These are phyloP conservation scores for Antedon bifida DNA, from an alignment of 35 echinoderm and acorn worm genomes.

Conservation along the genomic window DNA sequence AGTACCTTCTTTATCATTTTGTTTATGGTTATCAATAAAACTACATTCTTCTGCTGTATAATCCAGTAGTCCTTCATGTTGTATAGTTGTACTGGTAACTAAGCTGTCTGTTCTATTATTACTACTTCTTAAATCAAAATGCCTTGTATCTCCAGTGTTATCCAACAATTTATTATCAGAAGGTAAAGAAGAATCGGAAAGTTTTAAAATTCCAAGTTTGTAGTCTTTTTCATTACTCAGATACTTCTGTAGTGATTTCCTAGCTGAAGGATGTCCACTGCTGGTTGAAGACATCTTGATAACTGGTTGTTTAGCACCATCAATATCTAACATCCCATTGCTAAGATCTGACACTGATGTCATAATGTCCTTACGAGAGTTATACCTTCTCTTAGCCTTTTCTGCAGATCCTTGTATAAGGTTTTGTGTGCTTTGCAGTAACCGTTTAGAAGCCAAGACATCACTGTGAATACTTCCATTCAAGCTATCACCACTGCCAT, in stretches of 20 bases:
- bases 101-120: not conserved
- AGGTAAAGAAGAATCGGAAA: not conserved
- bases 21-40: too few species aligned
- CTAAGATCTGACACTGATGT: constrained; percentile 14
- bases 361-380: not conserved
- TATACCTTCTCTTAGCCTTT: not conserved
- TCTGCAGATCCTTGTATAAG: not conserved
- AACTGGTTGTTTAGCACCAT: constrained; percentile 29
- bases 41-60: too few species aligned
- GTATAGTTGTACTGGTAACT: not conserved
- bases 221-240: not conserved
- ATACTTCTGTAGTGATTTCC: constrained; percentile 9
- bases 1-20: too few species aligned
- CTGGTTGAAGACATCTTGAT: constrained; percentile 19
- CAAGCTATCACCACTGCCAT: not conserved
- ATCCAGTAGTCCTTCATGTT: too few species aligned
- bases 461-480: constrained; percentile 8
- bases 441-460: not conserved
- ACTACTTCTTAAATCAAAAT: not conserved
- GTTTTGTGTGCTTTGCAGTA: not conserved
- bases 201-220: not conserved
- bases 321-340: constrained; percentile 23
- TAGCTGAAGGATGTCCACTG: not conserved
- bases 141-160: not conserved
- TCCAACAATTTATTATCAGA: not conserved